Base-by-base conservation (phyloP, 2,113 vertebrate species). In the Falcunculus frontatus region DNA sequence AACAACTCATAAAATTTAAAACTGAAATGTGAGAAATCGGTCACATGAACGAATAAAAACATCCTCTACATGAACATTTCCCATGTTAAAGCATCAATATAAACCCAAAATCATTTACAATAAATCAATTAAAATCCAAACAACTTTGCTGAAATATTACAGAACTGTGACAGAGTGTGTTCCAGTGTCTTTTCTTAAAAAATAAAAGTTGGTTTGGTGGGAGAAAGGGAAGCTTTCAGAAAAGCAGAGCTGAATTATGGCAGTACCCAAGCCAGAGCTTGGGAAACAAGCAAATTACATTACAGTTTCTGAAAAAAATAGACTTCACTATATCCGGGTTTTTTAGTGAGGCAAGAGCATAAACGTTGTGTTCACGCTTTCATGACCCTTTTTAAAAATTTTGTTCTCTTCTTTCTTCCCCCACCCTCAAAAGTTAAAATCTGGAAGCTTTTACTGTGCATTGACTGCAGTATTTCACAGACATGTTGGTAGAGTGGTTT, bases 71-170 rank as follows among this genome's bases (percentile, higher is more conserved):
- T 60, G n/a, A 93, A 87, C 37, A 22, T 64, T 63, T 85, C 73
- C n/a, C 44, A 9, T 76, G 21, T 74, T 65, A 83, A 86, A 88
- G 8, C 42, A 74, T 65, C 16, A 67, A 39, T 25, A 72, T 46
- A 74, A 95, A 77, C 37, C 4, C 12, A 19, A 93, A 89, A 32
- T 65, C 7, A 46, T 41, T 64, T 70, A 27, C 10, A 92, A 80
- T 67, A 86, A 87, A 82, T 84, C 35, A 64, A 57, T 75, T 81
- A 75, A 90, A 93, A 86, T 17, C 35, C 25, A 50, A 86, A 70
- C 25, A 63, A 29, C 5, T 91, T 86, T 81, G 16, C 15, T 85
- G 62, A 89, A 84, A 32, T 64, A 47, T 49, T 72, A 44, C 35
- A 70, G 68, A 92, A 67, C 11, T 72, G 70, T 11, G 90, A 68